Evolutionary conservation across 2,113 vertebrate genomes (phyloP), one percentile per base, ranked within the genome.

Genomic region (Gymnogyps californianus): DNA sequence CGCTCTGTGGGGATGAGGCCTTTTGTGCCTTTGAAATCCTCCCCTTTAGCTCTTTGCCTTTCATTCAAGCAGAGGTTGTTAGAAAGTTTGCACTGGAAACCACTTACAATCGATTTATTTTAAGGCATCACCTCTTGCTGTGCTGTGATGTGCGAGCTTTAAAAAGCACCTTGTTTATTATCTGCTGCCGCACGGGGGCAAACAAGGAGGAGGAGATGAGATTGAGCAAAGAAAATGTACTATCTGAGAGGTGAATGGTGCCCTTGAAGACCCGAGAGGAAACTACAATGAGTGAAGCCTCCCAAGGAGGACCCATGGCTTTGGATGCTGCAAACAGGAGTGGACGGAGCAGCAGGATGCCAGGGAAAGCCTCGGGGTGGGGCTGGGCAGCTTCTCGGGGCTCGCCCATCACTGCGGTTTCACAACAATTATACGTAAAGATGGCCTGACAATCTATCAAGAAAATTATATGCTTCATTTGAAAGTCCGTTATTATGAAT

Each of bases 101-200:
- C 82, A 76, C 89, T 91, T n/a, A 65, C 66, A 57, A 93, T 88
- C 25, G 67, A 95, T 91, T 89, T 88, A 87, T 95, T 95, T 96
- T 89, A 90, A 97, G 97, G 94, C 86, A 92, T 88, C 96, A 90
- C 90, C 95, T 86, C 95, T 88, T 34, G 96, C 90, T 81, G 95
- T 0, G 61, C 86, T 52, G 59, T 67, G 92, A 87, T 86, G 93
- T 29, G 79, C 0, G 9, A 95, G 96, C 93, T 90, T 61, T 92
- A 96, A 93, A 96, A 93, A 95, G 92, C 88, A 32, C 59, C 95
- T 97, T 16, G 6, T 86, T 93, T 65, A 67, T 93, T 80, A 89
- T 66, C 90, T 54, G 84, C 90, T 61, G 90, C 71, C 4, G 2
- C 11, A 2, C 0, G 71, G 92, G 95, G 83, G 32, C 40, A 87